Base-by-base conservation (phyloP, 1,140 invertebrate genomes). In the Eumeta japonica region DNA sequence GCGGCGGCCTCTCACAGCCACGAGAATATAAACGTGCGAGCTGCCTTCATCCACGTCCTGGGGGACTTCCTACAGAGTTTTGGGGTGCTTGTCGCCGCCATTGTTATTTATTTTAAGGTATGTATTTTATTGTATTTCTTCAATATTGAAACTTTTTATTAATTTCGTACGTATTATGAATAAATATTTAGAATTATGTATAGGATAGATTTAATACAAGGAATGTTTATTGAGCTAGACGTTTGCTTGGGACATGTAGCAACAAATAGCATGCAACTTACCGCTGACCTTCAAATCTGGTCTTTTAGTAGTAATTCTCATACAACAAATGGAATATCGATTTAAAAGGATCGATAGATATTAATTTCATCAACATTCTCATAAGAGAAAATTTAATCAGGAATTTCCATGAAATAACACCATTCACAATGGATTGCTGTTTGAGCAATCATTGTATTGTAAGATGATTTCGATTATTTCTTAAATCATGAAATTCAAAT, bases 11-110 rank as follows among this genome's bases (percentile, higher is more conserved):
- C n/a, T n/a, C n/a, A n/a, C n/a, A n/a, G n/a, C n/a, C 58, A 58
- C 11, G 52, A 80, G 34, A 98, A 97, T 64, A 94, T 99, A 50
- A 98, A 98, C 72, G 92, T 98, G 5, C 78, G 94, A 43, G 97
- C 97, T 3, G 97, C 97, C n/a, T 93, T 94, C 63, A 96, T 99
- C 42, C 97, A 99, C 70, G 95, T 98, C 13, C 62, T 99, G 28
- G 96, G 96, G 0, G 97, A 99, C 77, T 92, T 98, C 57, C 82
- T 99, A 38, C 97, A 99, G 77, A 97, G 93, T 70, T 77, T 94
- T 39, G 97, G 97, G 1, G 97, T 99, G 0, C 84, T 98, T 41
- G 71, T 97, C 5, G 96, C 96, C 0, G 93, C 96, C 10, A 62
- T 96, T 27, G 82, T 97, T 9, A 98, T 98, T 46, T 97, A 93